Evolutionary conservation across 1,140 invertebrate genomes (phyloP), one percentile per base, ranked within the genome.

Genomic region (Drosophila punjabiensis): DNA sequence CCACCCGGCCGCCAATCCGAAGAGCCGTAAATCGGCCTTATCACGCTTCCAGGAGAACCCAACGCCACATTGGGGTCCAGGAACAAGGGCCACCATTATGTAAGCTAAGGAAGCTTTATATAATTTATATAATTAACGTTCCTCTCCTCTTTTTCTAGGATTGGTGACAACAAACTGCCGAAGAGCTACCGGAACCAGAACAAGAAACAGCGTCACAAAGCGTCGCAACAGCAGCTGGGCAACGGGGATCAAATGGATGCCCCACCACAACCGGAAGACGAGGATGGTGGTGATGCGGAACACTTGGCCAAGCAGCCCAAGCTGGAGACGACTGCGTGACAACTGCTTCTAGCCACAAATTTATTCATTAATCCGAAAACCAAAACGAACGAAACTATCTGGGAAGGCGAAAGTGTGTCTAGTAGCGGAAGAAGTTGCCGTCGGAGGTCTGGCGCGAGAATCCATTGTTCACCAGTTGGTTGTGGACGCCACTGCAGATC

Each of bases 31-130:
- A 64, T 94, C 95, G 56, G 95, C 96, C 14, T 92, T 97, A 24
- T 93, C 97, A 0, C 94, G 98, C 13, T 99, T 97, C 94, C 98
- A 98, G 93, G 94, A 95, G 63, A 99, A 99, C 94, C 98, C 98
- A 1, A 94, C 95, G 45, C 95, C 95, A 1, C 94, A 96, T 93
- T 99, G 98, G 98, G 98, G 98, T 32, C 98, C 98, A 2, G 98
- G 97, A 47, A 95, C 96, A 2, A 94, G 95, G 78, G 94, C 96
- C 2, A 95, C 94, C 41, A 95, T 95, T 18, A 97, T 96, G 95
- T 96, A 94, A 93, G 94, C 35, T 3, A 4, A 10, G 5, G 24
- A 16, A 4, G 35, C 43, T 33, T n/a, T 1, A 14, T 37, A 28
- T 28, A 28, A 9, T 28, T 9, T 9, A 8, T 16, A 5, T 9